A percentile compares a stretch with the other conserved stretches of the same genome.
Conservation (phyloP, 2,113 vertebrate species). For the Ameiurus melas region DNA sequence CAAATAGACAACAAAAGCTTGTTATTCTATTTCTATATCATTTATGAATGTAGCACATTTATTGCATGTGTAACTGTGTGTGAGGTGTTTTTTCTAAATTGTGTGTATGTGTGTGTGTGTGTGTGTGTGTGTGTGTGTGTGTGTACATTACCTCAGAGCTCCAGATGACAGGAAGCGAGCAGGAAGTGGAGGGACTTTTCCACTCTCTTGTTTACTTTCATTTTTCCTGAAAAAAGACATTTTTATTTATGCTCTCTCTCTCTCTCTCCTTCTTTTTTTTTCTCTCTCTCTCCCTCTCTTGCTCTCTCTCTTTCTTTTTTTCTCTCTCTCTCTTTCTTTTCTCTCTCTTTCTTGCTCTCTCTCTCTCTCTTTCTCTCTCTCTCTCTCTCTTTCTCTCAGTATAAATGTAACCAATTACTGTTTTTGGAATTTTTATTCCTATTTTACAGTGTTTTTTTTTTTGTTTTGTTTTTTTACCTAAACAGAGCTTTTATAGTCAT, state of each 20-base stretch:
- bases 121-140: neutral
- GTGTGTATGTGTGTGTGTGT: constrained; percentile 26
- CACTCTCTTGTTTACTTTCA: constrained; percentile 70
- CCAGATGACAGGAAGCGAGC: constrained; percentile 66
- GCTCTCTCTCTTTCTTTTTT: no score
- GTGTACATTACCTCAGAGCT: constrained; percentile 37
- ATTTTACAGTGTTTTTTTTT: no score
- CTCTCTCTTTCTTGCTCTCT: no score
- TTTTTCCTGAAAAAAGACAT: constrained; percentile 63
- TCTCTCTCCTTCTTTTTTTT: neutral
- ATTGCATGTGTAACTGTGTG: neutral
- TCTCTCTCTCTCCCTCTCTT: no score
- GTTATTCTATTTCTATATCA: no score
- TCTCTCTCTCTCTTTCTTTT: no score
- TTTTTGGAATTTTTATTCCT: no score
- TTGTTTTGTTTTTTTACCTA: no score
- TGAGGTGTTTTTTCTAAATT: neutral
- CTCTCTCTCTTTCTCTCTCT: neutral
- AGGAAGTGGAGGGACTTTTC: constrained; percentile 75
- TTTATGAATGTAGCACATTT: neutral
- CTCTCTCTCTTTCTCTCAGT: no score
- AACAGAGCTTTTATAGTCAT: no score
- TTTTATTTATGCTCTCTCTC: neutral
- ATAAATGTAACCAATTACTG: no score
- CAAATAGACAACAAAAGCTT: neutral